These are phyloP conservation scores for Saccopteryx bilineata DNA, from an alignment of 2,113 vertebrate genomes.

Conservation along the genomic window DNA sequence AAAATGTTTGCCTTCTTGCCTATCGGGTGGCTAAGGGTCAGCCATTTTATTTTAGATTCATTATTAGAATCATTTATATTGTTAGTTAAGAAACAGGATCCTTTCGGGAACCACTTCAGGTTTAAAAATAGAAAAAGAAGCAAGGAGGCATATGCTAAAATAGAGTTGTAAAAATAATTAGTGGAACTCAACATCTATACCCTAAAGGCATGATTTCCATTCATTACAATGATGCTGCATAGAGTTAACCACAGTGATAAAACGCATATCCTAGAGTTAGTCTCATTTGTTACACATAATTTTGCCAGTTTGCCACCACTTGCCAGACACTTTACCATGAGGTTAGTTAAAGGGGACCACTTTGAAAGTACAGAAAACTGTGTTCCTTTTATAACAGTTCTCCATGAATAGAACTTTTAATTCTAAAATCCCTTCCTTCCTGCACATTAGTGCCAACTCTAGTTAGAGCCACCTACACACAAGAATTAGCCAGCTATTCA, in stretches of 20 bases:
- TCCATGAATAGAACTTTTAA: constrained; percentile 42
- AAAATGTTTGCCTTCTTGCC: neutral
- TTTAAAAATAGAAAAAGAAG: neutral
- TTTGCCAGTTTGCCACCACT: neutral
- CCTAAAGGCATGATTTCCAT: neutral
- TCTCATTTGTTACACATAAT: neutral
- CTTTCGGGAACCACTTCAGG: neutral
- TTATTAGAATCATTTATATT: neutral
- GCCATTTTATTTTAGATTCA: neutral
- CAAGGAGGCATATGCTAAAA: neutral
- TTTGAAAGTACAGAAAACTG: constrained; percentile 38
- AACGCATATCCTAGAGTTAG: neutral
- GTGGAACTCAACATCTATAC: neutral
- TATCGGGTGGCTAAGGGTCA: neutral
- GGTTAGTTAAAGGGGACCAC: neutral
- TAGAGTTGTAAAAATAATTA: constrained; percentile 36
- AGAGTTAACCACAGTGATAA: neutral
- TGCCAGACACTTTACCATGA: neutral
- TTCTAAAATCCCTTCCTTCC: constrained; percentile 38
- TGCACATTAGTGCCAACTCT: constrained; percentile 47
- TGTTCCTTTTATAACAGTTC: constrained; percentile 53
- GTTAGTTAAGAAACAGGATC: neutral
- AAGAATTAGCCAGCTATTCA: constrained; percentile 54
- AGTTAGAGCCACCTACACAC: constrained; percentile 61
- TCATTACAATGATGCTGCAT: neutral